A percentile compares a stretch with the other conserved stretches of the same genome.
Conservation (phyloP, 2,888 invertebrate genomes). For the Noctua janthina region DNA sequence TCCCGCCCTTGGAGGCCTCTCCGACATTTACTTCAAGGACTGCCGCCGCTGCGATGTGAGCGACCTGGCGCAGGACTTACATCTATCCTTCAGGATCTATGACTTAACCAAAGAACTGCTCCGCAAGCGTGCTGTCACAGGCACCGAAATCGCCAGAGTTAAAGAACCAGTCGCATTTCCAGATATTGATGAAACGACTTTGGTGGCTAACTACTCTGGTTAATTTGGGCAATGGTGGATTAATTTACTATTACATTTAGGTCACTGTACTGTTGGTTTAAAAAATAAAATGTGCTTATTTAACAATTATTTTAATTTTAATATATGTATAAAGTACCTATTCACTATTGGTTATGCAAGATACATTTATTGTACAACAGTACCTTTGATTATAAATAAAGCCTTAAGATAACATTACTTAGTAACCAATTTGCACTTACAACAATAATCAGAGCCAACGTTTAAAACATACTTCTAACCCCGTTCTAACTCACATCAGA, state of each 20-base stretch:
- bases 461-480: slow-evolving; percentile 17
- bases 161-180: slow-evolving; percentile 36
- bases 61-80: slow-evolving; percentile 79
- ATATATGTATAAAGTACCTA: slow-evolving; percentile 37
- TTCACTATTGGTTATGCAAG: slow-evolving; percentile 44
- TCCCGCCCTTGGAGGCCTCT: slow-evolving; percentile 93
- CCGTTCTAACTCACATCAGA: neutral
- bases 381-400: slow-evolving; percentile 44
- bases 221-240: slow-evolving; percentile 42
- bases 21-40: slow-evolving; percentile 97
- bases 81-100: slow-evolving; percentile 80
- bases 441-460: slow-evolving; percentile 32
- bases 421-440: slow-evolving; percentile 41
- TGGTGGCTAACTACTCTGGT: slow-evolving; percentile 72
- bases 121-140: slow-evolving; percentile 65
- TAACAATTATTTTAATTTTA: slow-evolving; percentile 56
- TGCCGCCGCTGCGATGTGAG: slow-evolving; percentile 92
- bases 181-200: slow-evolving; percentile 64
- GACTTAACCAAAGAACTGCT: slow-evolving; percentile 78
- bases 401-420: slow-evolving; percentile 34
- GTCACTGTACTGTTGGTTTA: slow-evolving; percentile 17
- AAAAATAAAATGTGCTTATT: slow-evolving; percentile 45
- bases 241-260: slow-evolving; percentile 16
- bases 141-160: slow-evolving; percentile 44
- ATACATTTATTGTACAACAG: slow-evolving; percentile 47